These are phyloP conservation scores for Yponomeuta sedellus DNA, from an alignment of 2,888 invertebrate species.

Conservation along the genomic window DNA sequence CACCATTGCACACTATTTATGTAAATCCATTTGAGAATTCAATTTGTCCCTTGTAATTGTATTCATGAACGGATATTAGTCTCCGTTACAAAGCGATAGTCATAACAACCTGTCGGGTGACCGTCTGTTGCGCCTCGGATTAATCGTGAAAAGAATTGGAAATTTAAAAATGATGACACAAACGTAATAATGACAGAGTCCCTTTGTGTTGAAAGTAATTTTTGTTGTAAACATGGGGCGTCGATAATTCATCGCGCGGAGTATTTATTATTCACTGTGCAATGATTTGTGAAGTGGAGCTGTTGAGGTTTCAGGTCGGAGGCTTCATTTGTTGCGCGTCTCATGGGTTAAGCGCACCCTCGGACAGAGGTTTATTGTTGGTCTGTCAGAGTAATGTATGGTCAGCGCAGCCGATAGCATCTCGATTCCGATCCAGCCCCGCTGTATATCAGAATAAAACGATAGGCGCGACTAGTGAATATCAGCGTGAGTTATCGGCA, in stretches of 20 bases:
- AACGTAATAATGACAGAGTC: slow-evolving; percentile 9
- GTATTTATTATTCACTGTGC: slow-evolving; percentile 36
- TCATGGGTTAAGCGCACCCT: slow-evolving; percentile 47
- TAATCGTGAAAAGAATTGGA: slow-evolving; percentile 14
- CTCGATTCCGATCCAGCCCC: slow-evolving; percentile 33
- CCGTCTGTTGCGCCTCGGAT: not conserved
- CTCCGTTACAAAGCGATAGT: slow-evolving; percentile 27
- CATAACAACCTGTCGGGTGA: slow-evolving; percentile 40
- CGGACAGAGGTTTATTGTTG: slow-evolving; percentile 62
- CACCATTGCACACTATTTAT: slow-evolving; percentile 70
- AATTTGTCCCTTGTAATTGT: slow-evolving; percentile 64
- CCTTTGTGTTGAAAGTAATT: slow-evolving; percentile 10
- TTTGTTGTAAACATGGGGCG: slow-evolving; percentile 19
- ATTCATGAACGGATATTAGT: slow-evolving; percentile 58
- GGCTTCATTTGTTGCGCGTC: slow-evolving; percentile 55
- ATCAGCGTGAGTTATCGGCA: slow-evolving; percentile 47
- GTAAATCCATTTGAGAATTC: slow-evolving; percentile 69
- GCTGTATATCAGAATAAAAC: slow-evolving; percentile 46
- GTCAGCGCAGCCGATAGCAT: slow-evolving; percentile 48
- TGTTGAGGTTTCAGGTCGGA: slow-evolving; percentile 44
- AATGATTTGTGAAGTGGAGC: slow-evolving; percentile 37
- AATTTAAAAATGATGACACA: slow-evolving; percentile 4
- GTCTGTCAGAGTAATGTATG: slow-evolving; percentile 64
- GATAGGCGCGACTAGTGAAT: slow-evolving; percentile 49
- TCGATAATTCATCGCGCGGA: slow-evolving; percentile 27